Evolutionary conservation across 2,888 invertebrate species (phyloP), one percentile per base, ranked within the genome.

Genomic region (Phlogophora meticulosa): DNA sequence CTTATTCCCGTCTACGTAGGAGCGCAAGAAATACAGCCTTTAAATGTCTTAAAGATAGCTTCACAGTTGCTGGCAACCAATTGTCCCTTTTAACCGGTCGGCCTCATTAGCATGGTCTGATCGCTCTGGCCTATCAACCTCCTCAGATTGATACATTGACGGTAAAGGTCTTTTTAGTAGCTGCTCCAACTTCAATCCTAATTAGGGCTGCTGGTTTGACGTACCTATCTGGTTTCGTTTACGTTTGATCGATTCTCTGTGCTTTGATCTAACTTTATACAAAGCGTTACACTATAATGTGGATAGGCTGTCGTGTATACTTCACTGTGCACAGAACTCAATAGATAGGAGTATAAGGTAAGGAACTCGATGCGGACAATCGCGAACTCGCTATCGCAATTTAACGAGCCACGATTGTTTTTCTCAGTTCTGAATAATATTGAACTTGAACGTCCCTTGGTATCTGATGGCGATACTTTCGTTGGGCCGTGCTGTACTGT

Each of bases 351-450:
- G 79, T 85, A 88, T 86, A 90, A 80, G 81, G 88, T 88, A 88
- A 88, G 87, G 81, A 85, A 88, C 86, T 87, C 87, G 88, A 91
- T 89, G 90, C 88, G 86, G 86, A 88, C 89, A 93, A 94, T 94
- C 93, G 91, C 87, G 84, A 83, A 87, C 87, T 88, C 86, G 89
- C 91, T 93, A 94, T 94, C 94, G 88, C 91, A 92, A 89, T 92
- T 94, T 94, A 95, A 95, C 94, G 93, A 95, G 93, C 85, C 94
- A 94, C 94, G 93, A 94, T 94, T 94, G 94, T 95, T 95, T 94
- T 94, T 94, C 94, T 92, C 90, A 93, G 92, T 94, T 94, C 92
- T 94, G 94, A 94, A 95, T 94, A 95, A 94, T 95, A 95, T 95
- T 93, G 94, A 93, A 91, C 92, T 88, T 91, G 92, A 92, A 89